These are phyloP conservation scores for Merodon equestris DNA, from an alignment of 2,888 invertebrate genomes.

Conservation along the genomic window DNA sequence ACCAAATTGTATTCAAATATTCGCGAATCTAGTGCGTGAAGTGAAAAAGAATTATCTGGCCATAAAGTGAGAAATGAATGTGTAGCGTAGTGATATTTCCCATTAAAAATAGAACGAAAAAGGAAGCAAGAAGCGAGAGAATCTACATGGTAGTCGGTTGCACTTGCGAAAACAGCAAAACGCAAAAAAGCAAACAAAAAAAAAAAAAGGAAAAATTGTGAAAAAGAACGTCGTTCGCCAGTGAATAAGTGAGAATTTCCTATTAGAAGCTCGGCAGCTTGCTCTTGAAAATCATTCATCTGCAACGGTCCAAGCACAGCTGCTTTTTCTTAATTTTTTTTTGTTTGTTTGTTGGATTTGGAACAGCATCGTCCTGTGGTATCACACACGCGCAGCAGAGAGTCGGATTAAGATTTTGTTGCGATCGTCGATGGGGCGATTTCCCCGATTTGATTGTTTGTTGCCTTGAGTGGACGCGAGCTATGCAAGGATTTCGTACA, in stretches of 20 bases:
- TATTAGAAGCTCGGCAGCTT: constrained; percentile 47
- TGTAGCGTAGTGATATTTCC: constrained; percentile 47
- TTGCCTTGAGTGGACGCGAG: constrained; percentile 17
- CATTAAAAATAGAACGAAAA: constrained; percentile 64
- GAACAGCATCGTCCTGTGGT: constrained; percentile 20
- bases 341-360: too few species aligned
- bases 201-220: not conserved
- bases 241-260: constrained; percentile 57
- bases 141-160: constrained; percentile 40
- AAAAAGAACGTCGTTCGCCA: constrained; percentile 1
- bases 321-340: constrained; percentile 52
- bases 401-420: constrained; percentile 54
- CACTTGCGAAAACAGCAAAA: constrained; percentile 49
- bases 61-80: constrained; percentile 48
- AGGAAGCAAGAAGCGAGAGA: constrained; percentile 42
- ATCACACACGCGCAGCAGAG: constrained; percentile 28
- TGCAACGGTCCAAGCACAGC: constrained; percentile 55
- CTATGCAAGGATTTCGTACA: constrained; percentile 10
- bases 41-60: constrained; percentile 39
- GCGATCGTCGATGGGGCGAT: constrained; percentile 25
- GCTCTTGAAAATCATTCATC: constrained; percentile 66
- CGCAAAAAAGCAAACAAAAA: constrained; percentile 24
- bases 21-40: constrained; percentile 54
- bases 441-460: constrained; percentile 4
- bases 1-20: constrained; percentile 31